These are phyloP conservation scores for Styela clava DNA, from an alignment of 23 tunicate species.

Conservation along the genomic window DNA sequence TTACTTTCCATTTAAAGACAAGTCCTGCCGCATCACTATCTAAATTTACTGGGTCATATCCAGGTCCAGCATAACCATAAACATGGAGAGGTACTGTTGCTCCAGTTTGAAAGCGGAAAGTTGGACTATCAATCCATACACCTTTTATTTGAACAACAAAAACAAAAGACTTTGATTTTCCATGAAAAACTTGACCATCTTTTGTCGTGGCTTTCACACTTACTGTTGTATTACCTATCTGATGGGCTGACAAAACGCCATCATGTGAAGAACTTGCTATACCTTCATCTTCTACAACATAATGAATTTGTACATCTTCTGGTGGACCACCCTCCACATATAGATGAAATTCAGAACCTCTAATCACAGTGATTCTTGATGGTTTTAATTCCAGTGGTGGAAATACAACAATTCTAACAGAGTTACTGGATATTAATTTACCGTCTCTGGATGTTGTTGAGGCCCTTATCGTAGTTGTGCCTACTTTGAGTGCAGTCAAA, in stretches of 20 bases:
- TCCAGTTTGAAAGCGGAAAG: constrained; percentile 64
- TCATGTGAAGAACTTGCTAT: constrained; percentile 8
- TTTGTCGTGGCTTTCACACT: constrained; percentile 21
- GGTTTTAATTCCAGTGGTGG: constrained; percentile 14
- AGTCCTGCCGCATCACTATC: constrained; percentile 76
- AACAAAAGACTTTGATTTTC: constrained; percentile 40
- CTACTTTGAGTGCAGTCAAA: neutral
- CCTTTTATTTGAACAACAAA: constrained; percentile 62
- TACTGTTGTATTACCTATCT: constrained; percentile 1
- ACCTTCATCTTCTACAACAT: constrained; percentile 2
- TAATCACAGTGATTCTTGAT: constrained; percentile 7
- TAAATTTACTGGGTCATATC: constrained; percentile 47
- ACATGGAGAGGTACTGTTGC: constrained; percentile 73
- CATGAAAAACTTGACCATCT: constrained; percentile 16
- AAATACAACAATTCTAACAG: constrained; percentile 15
- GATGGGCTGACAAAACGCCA: constrained; percentile 19
- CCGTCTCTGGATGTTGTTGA: constrained; percentile 25
- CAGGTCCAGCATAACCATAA: constrained; percentile 39
- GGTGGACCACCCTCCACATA: constrained; percentile 35
- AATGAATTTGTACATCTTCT: constrained; percentile 25
- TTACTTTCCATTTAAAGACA: constrained; percentile 59
- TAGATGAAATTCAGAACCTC: constrained; percentile 27
- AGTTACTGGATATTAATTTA: constrained; percentile 17
- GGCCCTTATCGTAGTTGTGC: constrained; percentile 6
- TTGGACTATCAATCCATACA: constrained; percentile 54